Evolutionary conservation across 2,888 invertebrate species (phyloP), one percentile per base, ranked within the genome.

Genomic region (Augiades crinisus): DNA sequence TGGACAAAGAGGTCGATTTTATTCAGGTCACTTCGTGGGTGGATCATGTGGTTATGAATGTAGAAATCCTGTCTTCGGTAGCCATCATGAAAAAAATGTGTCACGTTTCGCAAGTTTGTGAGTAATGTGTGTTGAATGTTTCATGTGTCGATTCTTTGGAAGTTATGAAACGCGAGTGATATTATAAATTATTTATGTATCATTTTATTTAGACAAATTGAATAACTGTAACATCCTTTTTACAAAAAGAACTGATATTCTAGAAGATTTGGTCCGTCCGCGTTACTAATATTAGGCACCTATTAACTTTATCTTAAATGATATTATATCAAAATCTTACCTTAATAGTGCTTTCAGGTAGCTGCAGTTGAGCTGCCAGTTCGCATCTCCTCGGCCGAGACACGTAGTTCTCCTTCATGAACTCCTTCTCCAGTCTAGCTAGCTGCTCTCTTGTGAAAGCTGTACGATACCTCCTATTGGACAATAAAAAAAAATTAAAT

Each of bases 321-420:
- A 8, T 13, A 27, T 27, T 7, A 16, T 17, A 19, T 24, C 19
- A 12, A 24, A 44, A 14, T 2, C 16, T 56, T 85, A 99, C 99
- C 95, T 99, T 99, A 62, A 99, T 99, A 1, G 99, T 99, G 19
- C 97, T 96, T 80, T 99, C 99, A 0, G 99, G 98, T 6, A 99
- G 91, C 60, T 96, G 95, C 10, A 99, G 90, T 68, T 97, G 95
- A 0, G 96, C 94, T 0, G 99, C 99, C 30, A 99, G 87, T 79
- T 99, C 99, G 75, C 98, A 98, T 58, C 99, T 90, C 53, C 98
- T 91, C 0, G 99, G 99, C 47, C 99, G 90, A 0, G 98, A 98
- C 0, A 99, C 99, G 82, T 99, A 99, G 81, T 98, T 99, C 82
- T 99, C 99, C 67, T 96, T 95, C 83, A 94, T 94, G 77, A 99